phyloP scores from a whole-genome alignment of 2,113 vertebrate genomes.

The Harpagus bidentatus region DNA sequence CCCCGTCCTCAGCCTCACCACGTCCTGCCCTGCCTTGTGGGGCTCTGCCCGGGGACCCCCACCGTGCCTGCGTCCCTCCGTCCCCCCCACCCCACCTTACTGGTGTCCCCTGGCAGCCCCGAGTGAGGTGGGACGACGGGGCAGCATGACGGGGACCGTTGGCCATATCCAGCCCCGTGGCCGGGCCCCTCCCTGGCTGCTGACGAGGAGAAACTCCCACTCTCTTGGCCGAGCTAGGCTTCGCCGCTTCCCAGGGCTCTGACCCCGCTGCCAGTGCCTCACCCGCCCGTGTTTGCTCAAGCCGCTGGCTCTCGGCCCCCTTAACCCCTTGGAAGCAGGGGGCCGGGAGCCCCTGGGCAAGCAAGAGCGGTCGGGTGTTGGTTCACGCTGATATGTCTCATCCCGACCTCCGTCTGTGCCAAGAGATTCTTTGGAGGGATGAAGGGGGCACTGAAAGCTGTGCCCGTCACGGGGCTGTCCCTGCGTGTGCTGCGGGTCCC shows the following conservation, averaged over 20 bases:
- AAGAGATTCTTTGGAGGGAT: neutral
- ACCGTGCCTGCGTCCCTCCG: neutral
- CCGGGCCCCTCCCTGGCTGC: neutral
- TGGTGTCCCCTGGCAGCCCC: neutral
- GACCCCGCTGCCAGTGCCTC: neutral
- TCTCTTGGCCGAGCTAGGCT: neutral
- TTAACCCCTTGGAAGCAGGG: neutral
- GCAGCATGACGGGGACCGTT: rapidly evolving
- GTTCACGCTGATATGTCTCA: neutral
- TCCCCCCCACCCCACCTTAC: neutral
- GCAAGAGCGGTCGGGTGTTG: neutral
- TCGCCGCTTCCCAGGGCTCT: neutral
- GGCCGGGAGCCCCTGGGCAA: neutral
- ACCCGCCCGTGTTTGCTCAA: neutral
- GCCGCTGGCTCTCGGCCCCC: neutral
- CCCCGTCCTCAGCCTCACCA: neutral
- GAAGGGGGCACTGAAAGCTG: rapidly evolving
- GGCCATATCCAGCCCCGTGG: neutral
- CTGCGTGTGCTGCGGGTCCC: rapidly evolving
- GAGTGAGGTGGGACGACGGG: rapidly evolving
- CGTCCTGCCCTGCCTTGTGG: neutral
- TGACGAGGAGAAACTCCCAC: neutral
- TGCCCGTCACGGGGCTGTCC: rapidly evolving
- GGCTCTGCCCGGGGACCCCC: neutral
- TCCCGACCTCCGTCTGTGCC: neutral